Base-by-base conservation (phyloP, 2,797 vertebrate species). In the Craterocephalus amniculus region DNA sequence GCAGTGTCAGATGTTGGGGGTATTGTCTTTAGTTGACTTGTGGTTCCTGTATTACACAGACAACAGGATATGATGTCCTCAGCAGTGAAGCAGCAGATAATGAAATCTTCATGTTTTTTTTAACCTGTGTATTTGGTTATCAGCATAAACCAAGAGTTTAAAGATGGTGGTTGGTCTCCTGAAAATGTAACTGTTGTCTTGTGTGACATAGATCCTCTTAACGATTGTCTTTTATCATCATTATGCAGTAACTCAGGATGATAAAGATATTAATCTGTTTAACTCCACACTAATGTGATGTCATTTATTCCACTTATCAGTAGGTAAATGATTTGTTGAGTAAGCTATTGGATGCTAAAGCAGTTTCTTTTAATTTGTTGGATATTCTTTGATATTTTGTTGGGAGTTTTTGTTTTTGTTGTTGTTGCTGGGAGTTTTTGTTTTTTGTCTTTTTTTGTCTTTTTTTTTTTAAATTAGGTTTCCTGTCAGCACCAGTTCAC, bases 181-280 rank as follows among this genome's bases (percentile, higher is more conserved):
- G 34, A 36, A 72, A 40, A 62, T 57, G 56, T 18, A 13, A 64
- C 26, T 32, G 57, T 34, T 62, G 70, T 63, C 63, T 55, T 70
- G 63, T 59, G 55, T 51, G 40, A 66, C 55, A 71, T 27, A 3
- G 63, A 31, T 51, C 29, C 24, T 58, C 35, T 74, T 74, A 67
- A 74, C 71, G 75, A 81, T 74, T 5, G 36, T 52, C 45, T 35
- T 61, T 83, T 78, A 69, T 83, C 74, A 67, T 34, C 66, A 67
- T 77, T 69, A 76, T 77, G 64, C 73, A 34, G 43, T 45, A 7
- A n/a, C 5, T n/a, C 7, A 80, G 72, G 78, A 80, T 81, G 72
- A 80, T 76, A 62, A 57, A 32, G 31, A 29, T 75, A 72, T 49
- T 72, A 71, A 80, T 71, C n/a, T 59, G 74, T 78, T 81, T 83